Percentiles rank a stretch among this genome's conserved stretches.
Evolutionary conservation across 2,888 invertebrate species (phyloP).

Genomic region (Macrophya alboannulata): DNA sequence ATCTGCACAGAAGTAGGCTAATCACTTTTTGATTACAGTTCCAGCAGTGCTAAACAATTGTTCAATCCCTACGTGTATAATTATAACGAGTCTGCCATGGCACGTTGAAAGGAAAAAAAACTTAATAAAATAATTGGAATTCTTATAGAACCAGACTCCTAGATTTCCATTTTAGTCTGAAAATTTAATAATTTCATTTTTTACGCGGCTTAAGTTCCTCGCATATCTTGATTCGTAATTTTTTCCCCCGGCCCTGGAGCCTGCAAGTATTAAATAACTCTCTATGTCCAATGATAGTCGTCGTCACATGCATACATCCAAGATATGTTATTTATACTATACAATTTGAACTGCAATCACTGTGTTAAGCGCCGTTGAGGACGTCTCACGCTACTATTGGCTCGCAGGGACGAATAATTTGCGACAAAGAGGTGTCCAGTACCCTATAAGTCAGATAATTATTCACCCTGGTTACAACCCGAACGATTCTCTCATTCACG

Average conservation of each 20-base stretch:
- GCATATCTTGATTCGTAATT: not conserved
- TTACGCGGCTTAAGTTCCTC: not conserved
- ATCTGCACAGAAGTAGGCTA: not conserved
- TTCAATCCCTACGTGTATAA: not conserved
- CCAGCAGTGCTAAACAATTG: not conserved
- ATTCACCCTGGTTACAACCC: constrained; percentile 40
- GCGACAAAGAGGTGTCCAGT: constrained; percentile 15
- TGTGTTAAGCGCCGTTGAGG: constrained; percentile 37
- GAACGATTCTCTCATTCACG: constrained; percentile 43
- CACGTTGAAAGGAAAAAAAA: not conserved
- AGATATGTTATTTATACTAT: not conserved
- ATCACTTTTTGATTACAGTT: constrained; percentile 3
- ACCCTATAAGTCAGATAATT: constrained; percentile 25
- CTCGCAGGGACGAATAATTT: constrained; percentile 50
- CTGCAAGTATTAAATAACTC: not conserved
- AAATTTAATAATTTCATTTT: not conserved
- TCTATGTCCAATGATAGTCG: not conserved
- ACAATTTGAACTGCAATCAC: not conserved
- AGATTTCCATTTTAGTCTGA: not conserved
- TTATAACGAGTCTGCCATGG: not conserved
- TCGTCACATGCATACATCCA: not conserved
- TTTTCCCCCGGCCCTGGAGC: not conserved
- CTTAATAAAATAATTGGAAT: not conserved
- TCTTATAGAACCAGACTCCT: not conserved
- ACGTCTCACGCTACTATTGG: constrained; percentile 49